Evolutionary conservation across 2,797 vertebrate genomes (phyloP).

Genomic region (Knipowitschia caucasica): DNA sequence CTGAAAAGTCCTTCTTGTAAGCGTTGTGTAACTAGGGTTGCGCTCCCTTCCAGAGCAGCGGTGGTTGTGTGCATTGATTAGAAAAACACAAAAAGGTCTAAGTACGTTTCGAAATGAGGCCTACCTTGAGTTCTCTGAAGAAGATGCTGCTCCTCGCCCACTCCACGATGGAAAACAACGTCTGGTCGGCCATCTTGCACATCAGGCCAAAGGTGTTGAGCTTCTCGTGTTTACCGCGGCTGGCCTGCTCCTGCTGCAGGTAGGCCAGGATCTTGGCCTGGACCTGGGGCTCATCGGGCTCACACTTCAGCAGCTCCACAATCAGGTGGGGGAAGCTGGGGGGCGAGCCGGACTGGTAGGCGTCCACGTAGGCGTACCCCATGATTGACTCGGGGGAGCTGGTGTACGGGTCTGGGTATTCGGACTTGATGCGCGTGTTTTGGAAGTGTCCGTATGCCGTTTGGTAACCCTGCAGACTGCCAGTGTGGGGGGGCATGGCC

Average conservation of each 20-base stretch:
- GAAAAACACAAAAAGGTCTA: background rate
- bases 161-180: conserved; percentile 97
- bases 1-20: too few species aligned
- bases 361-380: conserved; percentile 93
- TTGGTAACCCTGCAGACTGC: conserved; percentile 94
- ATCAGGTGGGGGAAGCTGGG: conserved; percentile 94
- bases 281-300: conserved; percentile 95
- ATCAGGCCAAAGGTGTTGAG: conserved; percentile 97
- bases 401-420: conserved; percentile 96
- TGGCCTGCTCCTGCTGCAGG: conserved; percentile 95
- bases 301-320: conserved; percentile 95
- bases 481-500: conserved; percentile 90
- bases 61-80: background rate
- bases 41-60: background rate
- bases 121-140: conserved; percentile 98
- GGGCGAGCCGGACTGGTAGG: conserved; percentile 88
- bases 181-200: conserved; percentile 99
- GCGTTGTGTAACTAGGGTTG: too few species aligned
- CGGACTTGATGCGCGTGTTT: conserved; percentile 92
- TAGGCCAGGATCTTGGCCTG: conserved; percentile 94
- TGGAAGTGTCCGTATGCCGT: conserved; percentile 91
- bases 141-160: conserved; percentile 99
- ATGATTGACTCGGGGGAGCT: conserved; percentile 96
- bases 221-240: conserved; percentile 91
- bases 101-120: too few species aligned